Base-by-base conservation (phyloP, 2,888 invertebrate genomes). In the Hanleya hanleyi region DNA sequence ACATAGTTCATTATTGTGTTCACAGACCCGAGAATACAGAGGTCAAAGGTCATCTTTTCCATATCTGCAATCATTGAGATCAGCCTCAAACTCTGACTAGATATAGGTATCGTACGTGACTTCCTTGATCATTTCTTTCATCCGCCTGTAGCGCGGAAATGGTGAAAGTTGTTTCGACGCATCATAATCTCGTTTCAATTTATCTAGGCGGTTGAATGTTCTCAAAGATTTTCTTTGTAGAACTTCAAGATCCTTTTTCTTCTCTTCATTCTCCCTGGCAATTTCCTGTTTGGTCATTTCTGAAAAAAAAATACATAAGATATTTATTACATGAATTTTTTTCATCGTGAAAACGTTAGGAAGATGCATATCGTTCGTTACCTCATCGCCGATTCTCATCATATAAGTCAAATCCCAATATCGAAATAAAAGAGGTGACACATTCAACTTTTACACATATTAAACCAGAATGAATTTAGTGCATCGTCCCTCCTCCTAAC, bases 21-120 rank as follows among this genome's bases (percentile, higher is more conserved):
- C n/a, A n/a, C n/a, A n/a, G n/a, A n/a, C n/a, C n/a, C n/a, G n/a
- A n/a, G n/a, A n/a, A n/a, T n/a, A n/a, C n/a, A n/a, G n/a, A n/a
- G n/a, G n/a, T n/a, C n/a, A n/a, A n/a, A n/a, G n/a, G n/a, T n/a
- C n/a, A n/a, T n/a, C n/a, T n/a, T n/a, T n/a, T n/a, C n/a, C n/a
- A n/a, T n/a, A n/a, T n/a, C n/a, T n/a, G n/a, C n/a, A n/a, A n/a
- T n/a, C n/a, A n/a, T n/a, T n/a, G n/a, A n/a, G n/a, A n/a, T n/a
- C n/a, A n/a, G n/a, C n/a, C n/a, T n/a, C n/a, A 69, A 33, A 26
- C 26, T 64, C 32, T 37, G n/a, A 12, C 12, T 22, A 37, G 29
- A 65, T 65, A 32, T 65, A 57, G 15, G 57, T 57, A 26, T 57
- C 57, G 57, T 57, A 57, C 29, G 57, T 57, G 4, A 57, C 57